Percentiles rank a stretch among this genome's conserved stretches.
phyloP scores from a whole-genome alignment of 1,140 invertebrate species.

The Eufriesea mexicana region DNA sequence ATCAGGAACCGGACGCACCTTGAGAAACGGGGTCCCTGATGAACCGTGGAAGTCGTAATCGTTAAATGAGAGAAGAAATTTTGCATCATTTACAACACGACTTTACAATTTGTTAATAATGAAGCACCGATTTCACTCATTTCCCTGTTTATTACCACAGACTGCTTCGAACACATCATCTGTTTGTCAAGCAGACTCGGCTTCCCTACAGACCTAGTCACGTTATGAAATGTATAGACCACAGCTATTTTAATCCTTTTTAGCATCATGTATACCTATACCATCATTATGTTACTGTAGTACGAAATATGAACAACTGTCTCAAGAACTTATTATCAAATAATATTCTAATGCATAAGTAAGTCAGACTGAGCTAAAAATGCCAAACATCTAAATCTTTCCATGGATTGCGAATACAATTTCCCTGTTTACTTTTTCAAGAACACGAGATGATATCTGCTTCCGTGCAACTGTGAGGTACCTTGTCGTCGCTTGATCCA shows the following conservation, averaged over 20 bases:
- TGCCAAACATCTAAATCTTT: conserved; percentile 10
- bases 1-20: conserved; percentile 21
- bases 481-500: neutral
- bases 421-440: neutral
- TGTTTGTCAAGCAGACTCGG: no score
- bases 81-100: conserved; percentile 9
- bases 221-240: no score
- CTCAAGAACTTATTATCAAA: no score
- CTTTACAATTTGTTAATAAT: conserved; percentile 44
- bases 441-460: neutral
- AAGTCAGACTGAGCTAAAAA: neutral
- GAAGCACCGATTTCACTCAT: conserved; percentile 30
- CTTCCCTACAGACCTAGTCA: no score
- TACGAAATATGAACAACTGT: no score
- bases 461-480: neutral
- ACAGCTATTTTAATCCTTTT: no score
- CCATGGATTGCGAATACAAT: neutral
- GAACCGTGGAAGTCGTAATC: conserved; percentile 32
- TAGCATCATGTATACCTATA: no score
- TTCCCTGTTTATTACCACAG: no score
- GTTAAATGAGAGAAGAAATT: conserved; percentile 37
- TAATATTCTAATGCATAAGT: no score
- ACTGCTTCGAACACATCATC: no score
- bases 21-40: neutral
- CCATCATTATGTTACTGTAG: no score